Evolutionary conservation across 2,888 invertebrate genomes (phyloP), one percentile per base, ranked within the genome.

Genomic region (Drosophila yooni): DNA sequence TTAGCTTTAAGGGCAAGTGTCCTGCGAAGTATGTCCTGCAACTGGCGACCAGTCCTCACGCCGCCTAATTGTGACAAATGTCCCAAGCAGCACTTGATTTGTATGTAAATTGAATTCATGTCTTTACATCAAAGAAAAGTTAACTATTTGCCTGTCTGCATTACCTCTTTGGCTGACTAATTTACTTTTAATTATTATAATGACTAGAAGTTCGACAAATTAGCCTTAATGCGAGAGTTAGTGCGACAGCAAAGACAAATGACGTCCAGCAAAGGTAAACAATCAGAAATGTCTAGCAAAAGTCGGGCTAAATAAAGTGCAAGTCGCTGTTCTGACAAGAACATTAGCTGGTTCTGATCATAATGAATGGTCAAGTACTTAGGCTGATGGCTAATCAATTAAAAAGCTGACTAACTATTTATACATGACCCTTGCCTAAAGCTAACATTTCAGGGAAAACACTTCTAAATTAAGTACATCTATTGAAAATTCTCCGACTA

Each of bases 151-250:
- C 50, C 52, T 57, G 64, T 18, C 70, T 40, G 61, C 48, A 43
- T 68, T 74, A 83, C 81, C 85, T 74, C 76, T 74, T 75, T 74
- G 66, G 64, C 56, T 29, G 83, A 74, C 88, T 89, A 89, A 90
- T 88, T 90, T 85, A 81, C 89, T 84, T 90, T 89, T 89, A 89
- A 89, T 89, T 88, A 89, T 80, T 81, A 74, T 89, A 90, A 89
- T 89, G 89, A 89, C 85, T 91, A 66, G 72, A 82, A 88, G 82
- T 88, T 88, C 78, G 75, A 80, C 84, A 81, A 90, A 90, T 88
- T 89, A 80, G 80, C 74, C 80, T 71, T 77, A 74, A 85, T 81
- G 84, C 62, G 61, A 78, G 56, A 78, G 70, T 70, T 59, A 64
- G 68, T 82, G 66, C 81, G 73, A 72, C 73, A 81, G 63, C 73